Evolutionary conservation across 2,797 vertebrate species (phyloP).

Genomic region (Babyrousa celebensis): DNA sequence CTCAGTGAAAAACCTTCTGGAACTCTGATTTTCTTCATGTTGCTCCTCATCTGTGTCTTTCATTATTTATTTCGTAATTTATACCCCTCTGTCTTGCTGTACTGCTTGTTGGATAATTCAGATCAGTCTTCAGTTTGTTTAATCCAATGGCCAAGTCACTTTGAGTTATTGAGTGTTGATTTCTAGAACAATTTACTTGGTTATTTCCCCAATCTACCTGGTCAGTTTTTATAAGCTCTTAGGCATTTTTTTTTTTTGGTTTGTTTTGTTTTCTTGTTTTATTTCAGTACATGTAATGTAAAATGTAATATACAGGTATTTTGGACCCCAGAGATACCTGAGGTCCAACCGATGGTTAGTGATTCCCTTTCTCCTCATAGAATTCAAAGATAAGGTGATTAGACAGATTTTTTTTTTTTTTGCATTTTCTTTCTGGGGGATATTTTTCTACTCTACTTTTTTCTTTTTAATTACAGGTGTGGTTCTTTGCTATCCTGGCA

Average conservation of each 20-base stretch:
- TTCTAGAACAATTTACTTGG: slow-evolving; percentile 31
- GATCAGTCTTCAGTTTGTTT: neutral
- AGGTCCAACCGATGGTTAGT: neutral
- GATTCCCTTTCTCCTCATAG: neutral
- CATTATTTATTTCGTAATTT: neutral
- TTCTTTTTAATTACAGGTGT: neutral
- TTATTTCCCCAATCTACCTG: neutral
- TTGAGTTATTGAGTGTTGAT: slow-evolving; percentile 21
- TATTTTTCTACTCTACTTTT: neutral
- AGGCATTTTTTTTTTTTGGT: neutral
- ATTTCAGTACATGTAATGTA: neutral
- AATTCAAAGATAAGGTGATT: neutral
- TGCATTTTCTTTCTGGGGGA: neutral
- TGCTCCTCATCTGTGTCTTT: neutral
- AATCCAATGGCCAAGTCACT: neutral
- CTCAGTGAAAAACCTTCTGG: neutral
- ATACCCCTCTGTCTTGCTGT: neutral
- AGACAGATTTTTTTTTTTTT: neutral
- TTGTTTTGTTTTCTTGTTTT: neutral
- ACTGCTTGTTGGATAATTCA: neutral
- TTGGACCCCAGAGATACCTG: neutral
- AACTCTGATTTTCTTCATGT: neutral
- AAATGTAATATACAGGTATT: neutral
- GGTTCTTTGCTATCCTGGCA: neutral
- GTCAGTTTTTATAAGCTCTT: neutral